phyloP scores from a whole-genome alignment of 2,113 vertebrate species.

The Gnathonemus echidnorhynchus region DNA sequence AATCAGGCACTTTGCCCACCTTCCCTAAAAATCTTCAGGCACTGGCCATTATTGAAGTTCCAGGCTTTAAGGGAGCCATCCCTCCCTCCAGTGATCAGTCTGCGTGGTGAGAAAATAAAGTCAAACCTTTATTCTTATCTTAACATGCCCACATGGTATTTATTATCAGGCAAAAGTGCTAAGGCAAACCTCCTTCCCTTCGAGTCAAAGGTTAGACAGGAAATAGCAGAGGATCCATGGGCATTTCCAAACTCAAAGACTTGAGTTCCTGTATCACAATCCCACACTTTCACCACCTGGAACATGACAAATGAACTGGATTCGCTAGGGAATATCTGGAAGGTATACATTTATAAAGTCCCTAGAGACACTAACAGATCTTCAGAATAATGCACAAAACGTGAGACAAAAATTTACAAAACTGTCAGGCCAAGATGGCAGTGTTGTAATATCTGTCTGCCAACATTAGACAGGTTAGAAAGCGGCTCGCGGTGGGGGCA shows the following conservation, averaged over 20 bases:
- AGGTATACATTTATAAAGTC: neutral
- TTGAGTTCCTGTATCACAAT: constrained; percentile 59
- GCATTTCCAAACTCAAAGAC: constrained; percentile 61
- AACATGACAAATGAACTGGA: neutral
- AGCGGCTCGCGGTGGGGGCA: neutral
- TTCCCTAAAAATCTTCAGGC: constrained; percentile 53
- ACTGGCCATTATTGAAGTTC: constrained; percentile 59
- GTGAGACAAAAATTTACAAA: neutral
- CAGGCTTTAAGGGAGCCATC: constrained; percentile 60
- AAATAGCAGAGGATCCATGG: constrained; percentile 48
- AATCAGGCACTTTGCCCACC: constrained; percentile 33
- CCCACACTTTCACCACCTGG: constrained; percentile 64
- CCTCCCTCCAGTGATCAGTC: constrained; percentile 62
- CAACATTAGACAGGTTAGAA: neutral
- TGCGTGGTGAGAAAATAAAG: constrained; percentile 26
- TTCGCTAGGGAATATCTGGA: neutral
- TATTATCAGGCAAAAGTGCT: neutral
- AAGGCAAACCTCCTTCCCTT: constrained; percentile 56
- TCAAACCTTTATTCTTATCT: neutral
- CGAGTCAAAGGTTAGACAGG: constrained; percentile 62
- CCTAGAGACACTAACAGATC: neutral
- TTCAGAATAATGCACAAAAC: neutral
- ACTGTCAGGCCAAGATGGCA: neutral
- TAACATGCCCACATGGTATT: neutral
- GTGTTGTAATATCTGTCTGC: neutral